phyloP scores from a whole-genome alignment of 2,113 vertebrate genomes.

The Datnioides undecimradiatus region DNA sequence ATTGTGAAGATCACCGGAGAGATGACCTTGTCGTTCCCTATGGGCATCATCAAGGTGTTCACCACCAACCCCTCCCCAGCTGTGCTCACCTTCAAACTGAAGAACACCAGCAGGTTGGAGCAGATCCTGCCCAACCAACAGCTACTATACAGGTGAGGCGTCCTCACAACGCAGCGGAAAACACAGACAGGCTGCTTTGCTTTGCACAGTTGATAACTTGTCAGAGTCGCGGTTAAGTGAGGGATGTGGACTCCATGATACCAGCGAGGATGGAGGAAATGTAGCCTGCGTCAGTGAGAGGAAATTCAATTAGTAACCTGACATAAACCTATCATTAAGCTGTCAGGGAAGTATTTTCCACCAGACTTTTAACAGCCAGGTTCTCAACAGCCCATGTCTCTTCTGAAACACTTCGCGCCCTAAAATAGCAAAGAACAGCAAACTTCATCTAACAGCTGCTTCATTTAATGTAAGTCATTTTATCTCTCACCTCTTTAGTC shows the following conservation, averaged over 20 bases:
- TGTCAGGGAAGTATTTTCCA: slow-evolving; percentile 78
- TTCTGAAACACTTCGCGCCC: slow-evolving; percentile 47
- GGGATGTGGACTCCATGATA: slow-evolving; percentile 24
- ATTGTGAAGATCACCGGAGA: slow-evolving; percentile 99
- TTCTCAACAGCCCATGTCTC: slow-evolving; percentile 63
- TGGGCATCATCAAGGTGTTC: slow-evolving; percentile 97
- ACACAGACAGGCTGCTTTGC: neutral
- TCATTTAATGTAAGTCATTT: slow-evolving; percentile 19
- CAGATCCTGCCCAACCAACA: slow-evolving; percentile 96
- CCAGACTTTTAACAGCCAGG: slow-evolving; percentile 60
- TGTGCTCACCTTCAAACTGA: slow-evolving; percentile 93
- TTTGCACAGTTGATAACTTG: neutral
- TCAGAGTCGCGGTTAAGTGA: slow-evolving; percentile 16
- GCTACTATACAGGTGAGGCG: slow-evolving; percentile 91
- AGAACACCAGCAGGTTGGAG: slow-evolving; percentile 92
- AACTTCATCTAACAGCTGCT: slow-evolving; percentile 39
- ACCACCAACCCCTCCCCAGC: slow-evolving; percentile 93
- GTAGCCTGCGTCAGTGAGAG: slow-evolving; percentile 65
- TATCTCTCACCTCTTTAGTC: slow-evolving; percentile 51
- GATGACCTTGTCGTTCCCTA: slow-evolving; percentile 97
- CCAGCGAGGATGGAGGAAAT: slow-evolving; percentile 44
- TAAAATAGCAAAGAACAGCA: slow-evolving; percentile 54
- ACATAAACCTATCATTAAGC: slow-evolving; percentile 76
- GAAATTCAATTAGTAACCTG: slow-evolving; percentile 76
- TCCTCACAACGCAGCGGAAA: neutral